phyloP scores from a whole-genome alignment of 2,888 invertebrate genomes.

The Phaedon cochleariae region DNA sequence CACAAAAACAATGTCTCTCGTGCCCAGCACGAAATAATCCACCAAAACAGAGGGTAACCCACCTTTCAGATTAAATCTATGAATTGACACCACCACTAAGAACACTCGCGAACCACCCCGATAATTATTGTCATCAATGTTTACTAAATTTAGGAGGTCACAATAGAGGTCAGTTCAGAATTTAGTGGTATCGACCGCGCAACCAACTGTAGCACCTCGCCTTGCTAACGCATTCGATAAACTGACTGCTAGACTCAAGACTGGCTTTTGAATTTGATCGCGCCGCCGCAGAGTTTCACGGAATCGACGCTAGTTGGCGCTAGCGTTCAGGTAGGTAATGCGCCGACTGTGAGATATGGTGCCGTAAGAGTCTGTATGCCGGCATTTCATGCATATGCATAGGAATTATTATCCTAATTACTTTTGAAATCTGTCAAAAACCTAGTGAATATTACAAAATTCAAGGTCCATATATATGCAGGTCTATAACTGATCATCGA shows the following conservation, averaged over 20 bases:
- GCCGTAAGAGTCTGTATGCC: too few species aligned
- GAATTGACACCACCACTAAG: conserved; percentile 13
- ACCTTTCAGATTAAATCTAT: background rate
- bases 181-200: conserved; percentile 20
- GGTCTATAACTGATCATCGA: too few species aligned
- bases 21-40: background rate
- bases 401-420: too few species aligned
- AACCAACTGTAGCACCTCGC: background rate
- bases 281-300: background rate
- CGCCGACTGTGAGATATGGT: too few species aligned
- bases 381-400: too few species aligned
- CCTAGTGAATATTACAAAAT: too few species aligned
- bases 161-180: conserved; percentile 41
- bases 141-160: conserved; percentile 44
- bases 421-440: too few species aligned
- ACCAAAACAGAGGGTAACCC: conserved; percentile 10
- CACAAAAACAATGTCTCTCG: background rate
- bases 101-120: conserved; percentile 16
- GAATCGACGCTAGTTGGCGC: background rate
- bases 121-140: conserved; percentile 32
- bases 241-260: background rate
- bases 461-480: too few species aligned
- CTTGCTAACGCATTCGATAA: background rate
- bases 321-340: background rate
- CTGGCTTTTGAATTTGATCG: background rate